These are phyloP conservation scores for Platysternon megacephalum DNA, from an alignment of 2,113 vertebrate genomes.

Conservation along the genomic window DNA sequence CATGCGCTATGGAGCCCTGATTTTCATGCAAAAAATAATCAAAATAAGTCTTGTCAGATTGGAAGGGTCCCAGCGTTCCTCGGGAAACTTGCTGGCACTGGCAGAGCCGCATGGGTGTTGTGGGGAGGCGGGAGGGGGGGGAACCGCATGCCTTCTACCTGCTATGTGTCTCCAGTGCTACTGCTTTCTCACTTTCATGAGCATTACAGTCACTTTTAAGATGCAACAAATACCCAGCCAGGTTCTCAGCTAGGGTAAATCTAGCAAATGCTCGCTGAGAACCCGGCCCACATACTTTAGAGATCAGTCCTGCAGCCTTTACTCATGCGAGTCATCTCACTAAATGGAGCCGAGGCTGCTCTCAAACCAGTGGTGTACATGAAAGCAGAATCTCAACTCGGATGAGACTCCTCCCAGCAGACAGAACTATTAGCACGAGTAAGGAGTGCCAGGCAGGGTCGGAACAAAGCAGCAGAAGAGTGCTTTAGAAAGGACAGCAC, in stretches of 20 bases:
- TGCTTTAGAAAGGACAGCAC: not conserved
- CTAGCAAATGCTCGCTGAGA: not conserved
- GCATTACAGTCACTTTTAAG: not conserved
- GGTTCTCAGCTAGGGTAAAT: not conserved
- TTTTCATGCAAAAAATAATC: not conserved
- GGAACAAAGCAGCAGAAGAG: not conserved
- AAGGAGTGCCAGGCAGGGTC: not conserved
- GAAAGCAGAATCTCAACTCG: not conserved
- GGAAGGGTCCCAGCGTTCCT: not conserved
- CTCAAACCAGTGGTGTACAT: not conserved
- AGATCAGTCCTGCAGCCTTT: not conserved
- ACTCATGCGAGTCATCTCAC: not conserved
- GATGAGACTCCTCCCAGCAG: not conserved
- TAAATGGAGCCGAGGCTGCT: not conserved
- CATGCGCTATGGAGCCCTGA: not conserved
- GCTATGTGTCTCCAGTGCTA: not conserved
- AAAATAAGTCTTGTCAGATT: not conserved
- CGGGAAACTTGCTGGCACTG: not conserved
- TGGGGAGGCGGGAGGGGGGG: not conserved
- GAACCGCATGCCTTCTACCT: not conserved
- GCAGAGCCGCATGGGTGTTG: not conserved
- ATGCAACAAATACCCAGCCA: not conserved
- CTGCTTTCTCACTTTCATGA: not conserved
- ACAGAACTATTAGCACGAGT: not conserved
- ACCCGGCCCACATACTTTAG: not conserved